Evolutionary conservation across 2,888 invertebrate species (phyloP).

Genomic region (Oasisia sp.): DNA sequence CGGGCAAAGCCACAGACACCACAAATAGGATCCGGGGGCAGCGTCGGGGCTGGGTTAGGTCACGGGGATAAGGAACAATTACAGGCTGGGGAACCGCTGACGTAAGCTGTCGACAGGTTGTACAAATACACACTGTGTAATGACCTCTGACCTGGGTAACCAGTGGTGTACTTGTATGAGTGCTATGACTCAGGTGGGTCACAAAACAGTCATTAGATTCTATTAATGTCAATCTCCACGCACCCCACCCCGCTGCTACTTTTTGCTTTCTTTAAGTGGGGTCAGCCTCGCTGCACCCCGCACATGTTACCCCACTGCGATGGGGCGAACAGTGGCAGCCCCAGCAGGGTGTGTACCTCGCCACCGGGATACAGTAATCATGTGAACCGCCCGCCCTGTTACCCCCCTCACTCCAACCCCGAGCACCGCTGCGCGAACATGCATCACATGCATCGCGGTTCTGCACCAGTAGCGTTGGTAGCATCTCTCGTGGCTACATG

Average conservation of each 20-base stretch:
- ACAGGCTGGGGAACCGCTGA: neutral
- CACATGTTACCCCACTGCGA: neutral
- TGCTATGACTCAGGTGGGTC: neutral
- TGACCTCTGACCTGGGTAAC: neutral
- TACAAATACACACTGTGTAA: neutral
- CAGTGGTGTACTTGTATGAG: too few relatives aligned
- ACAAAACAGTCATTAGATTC: slow-evolving; percentile 14
- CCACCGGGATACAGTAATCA: neutral
- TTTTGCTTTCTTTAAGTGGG: neutral
- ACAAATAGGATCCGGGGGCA: neutral
- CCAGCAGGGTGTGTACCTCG: neutral
- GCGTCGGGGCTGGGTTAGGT: neutral
- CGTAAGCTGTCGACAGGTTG: neutral
- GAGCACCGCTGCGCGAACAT: neutral
- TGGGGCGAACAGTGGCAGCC: neutral
- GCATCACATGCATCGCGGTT: neutral
- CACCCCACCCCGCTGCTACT: neutral
- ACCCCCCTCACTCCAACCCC: neutral
- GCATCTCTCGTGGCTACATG: neutral
- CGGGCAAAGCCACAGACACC: neutral
- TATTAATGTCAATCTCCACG: neutral
- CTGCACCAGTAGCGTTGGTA: neutral
- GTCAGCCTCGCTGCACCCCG: neutral
- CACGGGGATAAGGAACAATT: neutral
- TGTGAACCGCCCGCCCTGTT: neutral